Evolutionary conservation across 2,797 vertebrate species (phyloP).

Genomic region (Pseudochirops cupreus): DNA sequence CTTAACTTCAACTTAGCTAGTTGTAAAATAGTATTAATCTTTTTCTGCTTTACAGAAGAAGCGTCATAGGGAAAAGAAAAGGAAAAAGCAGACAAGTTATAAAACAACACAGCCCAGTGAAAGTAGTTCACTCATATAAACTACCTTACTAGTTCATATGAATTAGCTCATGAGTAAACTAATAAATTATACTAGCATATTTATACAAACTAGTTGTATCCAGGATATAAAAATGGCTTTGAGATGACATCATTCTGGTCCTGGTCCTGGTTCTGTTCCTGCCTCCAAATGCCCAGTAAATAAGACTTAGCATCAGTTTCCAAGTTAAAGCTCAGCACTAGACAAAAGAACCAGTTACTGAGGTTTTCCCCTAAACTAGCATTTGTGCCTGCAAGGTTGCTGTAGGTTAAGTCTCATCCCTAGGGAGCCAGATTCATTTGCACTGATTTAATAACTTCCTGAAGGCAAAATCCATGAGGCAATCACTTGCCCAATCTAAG

Average conservation of each 20-base stretch:
- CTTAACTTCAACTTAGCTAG: background rate
- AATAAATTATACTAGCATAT: background rate
- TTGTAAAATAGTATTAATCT: background rate
- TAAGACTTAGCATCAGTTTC: rapidly evolving
- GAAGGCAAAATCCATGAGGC: background rate
- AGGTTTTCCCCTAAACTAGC: rapidly evolving
- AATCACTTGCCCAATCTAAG: background rate
- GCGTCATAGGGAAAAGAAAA: background rate
- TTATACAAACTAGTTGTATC: background rate
- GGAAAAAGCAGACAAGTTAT: background rate
- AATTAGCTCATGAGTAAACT: background rate
- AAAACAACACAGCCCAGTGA: background rate
- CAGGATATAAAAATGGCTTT: background rate
- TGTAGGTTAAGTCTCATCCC: background rate
- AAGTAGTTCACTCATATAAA: background rate
- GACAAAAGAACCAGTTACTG: background rate
- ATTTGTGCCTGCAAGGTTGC: background rate
- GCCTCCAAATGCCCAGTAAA: background rate
- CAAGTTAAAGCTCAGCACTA: background rate
- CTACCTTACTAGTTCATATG: background rate
- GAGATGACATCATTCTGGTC: background rate
- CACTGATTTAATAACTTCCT: background rate
- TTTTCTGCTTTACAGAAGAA: background rate
- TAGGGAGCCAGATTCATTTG: background rate
- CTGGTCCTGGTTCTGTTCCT: background rate